These are phyloP conservation scores for Aphelinus certus DNA, from an alignment of 1,140 invertebrate species.

Conservation along the genomic window DNA sequence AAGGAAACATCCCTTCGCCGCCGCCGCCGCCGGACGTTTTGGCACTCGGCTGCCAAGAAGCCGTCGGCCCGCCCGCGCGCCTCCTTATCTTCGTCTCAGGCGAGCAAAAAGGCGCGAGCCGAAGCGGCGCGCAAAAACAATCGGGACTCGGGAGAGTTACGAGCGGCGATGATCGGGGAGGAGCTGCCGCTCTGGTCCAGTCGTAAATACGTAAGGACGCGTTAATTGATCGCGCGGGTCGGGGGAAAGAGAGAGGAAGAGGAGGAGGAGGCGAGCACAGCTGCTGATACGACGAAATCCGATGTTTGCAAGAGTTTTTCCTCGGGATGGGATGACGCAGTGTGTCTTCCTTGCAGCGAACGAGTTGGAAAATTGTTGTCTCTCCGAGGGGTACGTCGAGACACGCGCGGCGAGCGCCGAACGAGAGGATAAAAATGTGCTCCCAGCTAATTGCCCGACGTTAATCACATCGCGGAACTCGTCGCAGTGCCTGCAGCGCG, in stretches of 20 bases:
- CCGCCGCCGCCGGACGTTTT: constrained; percentile 1
- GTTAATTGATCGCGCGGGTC: constrained; percentile 9
- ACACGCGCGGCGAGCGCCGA: too few species aligned
- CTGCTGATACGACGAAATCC: too few species aligned
- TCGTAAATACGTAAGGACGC: background rate
- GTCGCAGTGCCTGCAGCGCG: too few species aligned
- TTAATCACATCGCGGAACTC: too few species aligned
- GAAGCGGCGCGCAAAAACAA: background rate
- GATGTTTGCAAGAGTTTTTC: too few species aligned
- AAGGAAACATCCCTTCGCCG: constrained; percentile 10
- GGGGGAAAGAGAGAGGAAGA: background rate
- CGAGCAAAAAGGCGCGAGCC: background rate
- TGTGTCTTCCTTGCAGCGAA: too few species aligned
- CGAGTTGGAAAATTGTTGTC: too few species aligned
- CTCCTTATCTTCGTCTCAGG: background rate
- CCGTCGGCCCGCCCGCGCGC: background rate
- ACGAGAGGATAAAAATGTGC: too few species aligned
- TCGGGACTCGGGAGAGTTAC: background rate
- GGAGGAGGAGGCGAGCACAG: background rate
- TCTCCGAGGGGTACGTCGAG: too few species aligned
- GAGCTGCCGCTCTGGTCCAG: background rate
- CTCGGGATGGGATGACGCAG: too few species aligned
- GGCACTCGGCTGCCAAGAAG: background rate
- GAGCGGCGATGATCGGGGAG: background rate
- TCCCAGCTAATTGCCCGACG: too few species aligned